Conservation (phyloP, 2,797 vertebrate genomes). For the Catostomus latipinnis region DNA sequence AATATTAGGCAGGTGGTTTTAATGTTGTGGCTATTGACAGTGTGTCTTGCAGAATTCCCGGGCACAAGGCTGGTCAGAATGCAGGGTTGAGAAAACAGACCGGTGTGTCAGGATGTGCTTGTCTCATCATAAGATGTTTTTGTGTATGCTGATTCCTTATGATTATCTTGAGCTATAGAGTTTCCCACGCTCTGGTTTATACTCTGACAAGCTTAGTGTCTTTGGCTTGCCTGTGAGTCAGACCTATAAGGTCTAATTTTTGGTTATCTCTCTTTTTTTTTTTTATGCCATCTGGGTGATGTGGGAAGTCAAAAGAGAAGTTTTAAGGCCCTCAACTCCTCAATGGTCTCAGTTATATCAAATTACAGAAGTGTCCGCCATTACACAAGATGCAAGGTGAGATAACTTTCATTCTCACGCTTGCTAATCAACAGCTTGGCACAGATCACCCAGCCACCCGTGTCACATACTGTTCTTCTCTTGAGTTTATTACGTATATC, state of each 20-base stretch:
- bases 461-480: not conserved
- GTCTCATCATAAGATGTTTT: not conserved
- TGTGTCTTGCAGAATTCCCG: too few relatives aligned
- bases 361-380: slow-evolving; percentile 46
- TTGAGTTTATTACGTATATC: not conserved
- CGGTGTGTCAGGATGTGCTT: not conserved
- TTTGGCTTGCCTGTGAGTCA: not conserved
- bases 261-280: not conserved
- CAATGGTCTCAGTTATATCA: slow-evolving; percentile 57
- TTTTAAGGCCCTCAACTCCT: slow-evolving; percentile 2
- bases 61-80: too few relatives aligned
- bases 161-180: not conserved
- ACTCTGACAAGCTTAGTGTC: not conserved
- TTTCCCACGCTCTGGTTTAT: not conserved
- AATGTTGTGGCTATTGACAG: too few relatives aligned
- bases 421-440: slow-evolving; percentile 64
- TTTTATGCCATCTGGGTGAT: not conserved
- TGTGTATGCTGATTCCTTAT: not conserved
- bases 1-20: too few relatives aligned
- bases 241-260: not conserved
- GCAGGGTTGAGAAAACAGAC: too few relatives aligned
- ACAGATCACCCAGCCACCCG: not conserved
- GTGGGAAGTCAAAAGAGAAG: slow-evolving; percentile 22
- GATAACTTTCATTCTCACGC: slow-evolving; percentile 69
- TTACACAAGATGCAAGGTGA: slow-evolving; percentile 42